Percentiles rank a stretch among this genome's conserved stretches.
Conservation (phyloP, 2,888 invertebrate species). For the Cloeon dipterum region DNA sequence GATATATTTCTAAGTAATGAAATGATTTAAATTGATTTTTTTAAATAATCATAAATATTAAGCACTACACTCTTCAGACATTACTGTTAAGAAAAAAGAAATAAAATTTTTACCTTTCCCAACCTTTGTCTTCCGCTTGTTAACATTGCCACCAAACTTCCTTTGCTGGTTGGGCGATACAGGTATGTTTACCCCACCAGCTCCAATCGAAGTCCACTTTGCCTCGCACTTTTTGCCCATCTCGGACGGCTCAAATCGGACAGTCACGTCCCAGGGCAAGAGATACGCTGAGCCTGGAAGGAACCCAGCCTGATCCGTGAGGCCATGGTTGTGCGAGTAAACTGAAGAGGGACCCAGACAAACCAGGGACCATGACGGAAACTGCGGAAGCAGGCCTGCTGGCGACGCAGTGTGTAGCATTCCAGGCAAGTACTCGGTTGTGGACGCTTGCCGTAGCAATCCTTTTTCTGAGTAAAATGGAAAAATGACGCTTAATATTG, state of each 20-base stretch:
- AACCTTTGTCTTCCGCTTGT: conserved; percentile 1
- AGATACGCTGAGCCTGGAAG: conserved; percentile 73
- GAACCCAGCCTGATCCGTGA: conserved; percentile 81
- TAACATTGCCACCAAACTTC: neutral
- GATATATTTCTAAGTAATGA: too few species aligned
- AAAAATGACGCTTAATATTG: too few species aligned
- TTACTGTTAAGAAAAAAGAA: too few species aligned
- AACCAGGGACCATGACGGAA: conserved; percentile 74
- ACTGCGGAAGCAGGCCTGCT: conserved; percentile 49
- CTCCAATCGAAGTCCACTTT: too few species aligned
- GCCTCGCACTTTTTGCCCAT: too few species aligned
- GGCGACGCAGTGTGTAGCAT: conserved; percentile 71
- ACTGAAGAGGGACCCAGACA: conserved; percentile 75
- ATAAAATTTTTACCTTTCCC: too few species aligned
- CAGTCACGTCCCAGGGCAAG: conserved; percentile 79
- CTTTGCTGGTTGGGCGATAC: neutral
- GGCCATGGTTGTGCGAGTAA: conserved; percentile 69
- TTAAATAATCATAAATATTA: too few species aligned
- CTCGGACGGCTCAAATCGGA: conserved; percentile 24
- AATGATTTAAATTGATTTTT: too few species aligned
- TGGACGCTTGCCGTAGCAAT: conserved; percentile 46
- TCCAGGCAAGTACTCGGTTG: conserved; percentile 75
- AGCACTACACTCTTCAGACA: too few species aligned
- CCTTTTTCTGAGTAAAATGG: neutral
- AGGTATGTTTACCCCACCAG: neutral